A percentile compares a stretch with the other conserved stretches of the same genome.
Evolutionary conservation across 2,888 invertebrate genomes (phyloP).

Genomic region (Nyleta sp.): DNA sequence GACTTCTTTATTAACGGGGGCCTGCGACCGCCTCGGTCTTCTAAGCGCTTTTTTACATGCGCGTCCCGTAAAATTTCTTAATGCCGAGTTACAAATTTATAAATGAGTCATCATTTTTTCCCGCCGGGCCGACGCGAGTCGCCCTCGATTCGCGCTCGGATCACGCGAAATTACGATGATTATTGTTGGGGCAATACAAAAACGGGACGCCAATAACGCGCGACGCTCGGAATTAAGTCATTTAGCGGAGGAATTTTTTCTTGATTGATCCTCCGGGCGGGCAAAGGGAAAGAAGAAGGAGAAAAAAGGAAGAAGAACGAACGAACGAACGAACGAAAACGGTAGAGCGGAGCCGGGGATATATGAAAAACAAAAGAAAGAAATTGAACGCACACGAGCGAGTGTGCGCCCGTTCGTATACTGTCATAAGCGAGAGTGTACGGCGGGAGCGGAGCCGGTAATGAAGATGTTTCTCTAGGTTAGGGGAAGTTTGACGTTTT

Average conservation of each 20-base stretch:
- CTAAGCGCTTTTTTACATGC: conserved; percentile 50
- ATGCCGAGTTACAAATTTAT: conserved; percentile 52
- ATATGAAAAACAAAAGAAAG: too few species aligned
- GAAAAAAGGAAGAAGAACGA: conserved; percentile 38
- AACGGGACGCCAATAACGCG: conserved; percentile 41
- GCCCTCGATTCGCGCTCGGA: conserved; percentile 38
- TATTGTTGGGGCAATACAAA: conserved; percentile 52
- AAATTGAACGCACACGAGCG: conserved; percentile 12
- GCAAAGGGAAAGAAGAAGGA: conserved; percentile 42
- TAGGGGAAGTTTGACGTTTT: conserved; percentile 82
- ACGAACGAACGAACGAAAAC: not conserved
- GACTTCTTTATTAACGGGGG: conserved; percentile 79
- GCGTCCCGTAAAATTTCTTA: conserved; percentile 49
- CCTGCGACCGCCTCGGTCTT: conserved; percentile 26
- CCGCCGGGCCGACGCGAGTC: not conserved
- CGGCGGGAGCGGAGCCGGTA: conserved; percentile 72
- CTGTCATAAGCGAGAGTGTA: conserved; percentile 57
- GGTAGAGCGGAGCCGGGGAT: not conserved
- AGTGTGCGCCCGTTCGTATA: conserved; percentile 42
- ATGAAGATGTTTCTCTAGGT: conserved; percentile 82
- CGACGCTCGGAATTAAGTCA: conserved; percentile 55
- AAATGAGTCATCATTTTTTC: conserved; percentile 57
- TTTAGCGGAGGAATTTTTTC: conserved; percentile 62
- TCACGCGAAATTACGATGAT: conserved; percentile 55
- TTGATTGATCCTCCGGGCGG: conserved; percentile 60